Conservation (phyloP, 2,113 vertebrate genomes). For the Amphilophus citrinellus region DNA sequence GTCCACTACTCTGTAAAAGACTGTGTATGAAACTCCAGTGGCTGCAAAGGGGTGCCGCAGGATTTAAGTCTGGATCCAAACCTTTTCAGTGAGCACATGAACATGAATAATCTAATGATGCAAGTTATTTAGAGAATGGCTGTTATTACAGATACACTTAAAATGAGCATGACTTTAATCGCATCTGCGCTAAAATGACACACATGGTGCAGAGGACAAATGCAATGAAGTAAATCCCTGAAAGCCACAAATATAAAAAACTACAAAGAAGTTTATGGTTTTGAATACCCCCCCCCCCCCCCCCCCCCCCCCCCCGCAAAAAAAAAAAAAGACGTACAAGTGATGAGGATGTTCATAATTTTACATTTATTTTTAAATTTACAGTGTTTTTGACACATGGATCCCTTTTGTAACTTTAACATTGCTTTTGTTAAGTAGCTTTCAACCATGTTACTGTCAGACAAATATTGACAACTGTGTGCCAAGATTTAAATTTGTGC, state of each 20-base stretch:
- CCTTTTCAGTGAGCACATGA: conserved; percentile 13
- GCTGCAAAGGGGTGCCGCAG: neutral
- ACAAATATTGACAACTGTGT: neutral
- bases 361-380: neutral
- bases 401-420: neutral
- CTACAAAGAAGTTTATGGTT: neutral
- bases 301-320: conserved; percentile 47
- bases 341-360: neutral
- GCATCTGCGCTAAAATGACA: conserved; percentile 22
- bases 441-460: neutral
- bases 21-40: conserved; percentile 34
- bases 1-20: conserved; percentile 4
- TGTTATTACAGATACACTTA: conserved; percentile 26
- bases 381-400: neutral
- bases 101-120: conserved; percentile 32
- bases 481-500: conserved; percentile 14
- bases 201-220: conserved; percentile 21
- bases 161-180: conserved; percentile 32
- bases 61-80: conserved; percentile 21
- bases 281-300: neutral
- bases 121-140: conserved; percentile 27
- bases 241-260: conserved; percentile 28
- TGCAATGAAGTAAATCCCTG: conserved; percentile 14
- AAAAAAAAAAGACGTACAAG: neutral
- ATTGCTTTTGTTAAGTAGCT: conserved; percentile 14